Conservation (phyloP, 2,113 vertebrate genomes). For the Psittacara wagleri region DNA sequence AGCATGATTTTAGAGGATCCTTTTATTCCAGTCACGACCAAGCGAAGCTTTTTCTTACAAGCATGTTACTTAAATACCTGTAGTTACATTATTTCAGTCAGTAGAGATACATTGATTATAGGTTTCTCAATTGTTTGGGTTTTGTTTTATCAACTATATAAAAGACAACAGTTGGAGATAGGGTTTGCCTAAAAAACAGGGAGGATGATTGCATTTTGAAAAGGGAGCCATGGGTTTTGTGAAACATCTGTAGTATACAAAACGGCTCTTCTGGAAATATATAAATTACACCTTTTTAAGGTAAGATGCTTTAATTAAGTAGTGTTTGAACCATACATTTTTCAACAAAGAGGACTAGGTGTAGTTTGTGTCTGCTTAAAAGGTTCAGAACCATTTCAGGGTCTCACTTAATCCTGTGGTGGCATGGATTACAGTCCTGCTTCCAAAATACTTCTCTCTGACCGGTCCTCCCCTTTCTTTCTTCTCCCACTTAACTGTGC, state of each 20-base stretch:
- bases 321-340: not conserved
- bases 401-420: not conserved
- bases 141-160: not conserved
- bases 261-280: not conserved
- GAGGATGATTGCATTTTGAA: not conserved
- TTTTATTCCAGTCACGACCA: not conserved
- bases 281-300: not conserved
- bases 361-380: not conserved
- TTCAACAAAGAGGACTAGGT: not conserved
- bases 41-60: not conserved
- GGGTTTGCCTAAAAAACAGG: not conserved
- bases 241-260: not conserved
- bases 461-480: not conserved
- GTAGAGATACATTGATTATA: not conserved
- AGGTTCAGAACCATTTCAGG: not conserved
- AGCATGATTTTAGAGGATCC: not conserved
- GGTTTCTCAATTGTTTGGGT: not conserved
- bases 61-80: not conserved
- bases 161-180: not conserved
- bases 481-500: not conserved
- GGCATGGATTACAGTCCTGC: not conserved
- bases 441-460: not conserved
- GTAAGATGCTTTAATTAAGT: not conserved
- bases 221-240: not conserved
- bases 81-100: not conserved